These are phyloP conservation scores for Tetragnatha versicolor DNA, from an alignment of 1,140 invertebrate genomes.

Conservation along the genomic window DNA sequence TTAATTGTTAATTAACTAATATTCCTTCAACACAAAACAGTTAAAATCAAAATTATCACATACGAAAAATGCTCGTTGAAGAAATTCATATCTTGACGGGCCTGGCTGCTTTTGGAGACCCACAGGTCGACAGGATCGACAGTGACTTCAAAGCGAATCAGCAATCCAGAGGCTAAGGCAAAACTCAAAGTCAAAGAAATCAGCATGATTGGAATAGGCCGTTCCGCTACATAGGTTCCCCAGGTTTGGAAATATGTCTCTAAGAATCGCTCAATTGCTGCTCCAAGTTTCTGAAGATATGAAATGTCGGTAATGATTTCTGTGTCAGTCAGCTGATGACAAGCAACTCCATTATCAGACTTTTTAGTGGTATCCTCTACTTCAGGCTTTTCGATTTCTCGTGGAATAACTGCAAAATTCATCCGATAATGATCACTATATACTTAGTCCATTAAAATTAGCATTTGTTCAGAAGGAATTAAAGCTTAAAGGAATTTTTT, in stretches of 20 bases:
- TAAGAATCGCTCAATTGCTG: slow-evolving; percentile 77
- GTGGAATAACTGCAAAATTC: slow-evolving; percentile 30
- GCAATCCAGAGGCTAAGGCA: slow-evolving; percentile 72
- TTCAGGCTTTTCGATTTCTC: slow-evolving; percentile 26
- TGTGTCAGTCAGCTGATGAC: slow-evolving; percentile 38
- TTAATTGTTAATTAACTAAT: not conserved
- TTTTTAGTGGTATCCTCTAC: too few relatives aligned
- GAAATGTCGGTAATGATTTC: slow-evolving; percentile 48
- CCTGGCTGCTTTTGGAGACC: slow-evolving; percentile 86
- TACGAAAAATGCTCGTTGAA: slow-evolving; percentile 86
- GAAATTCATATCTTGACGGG: slow-evolving; percentile 85
- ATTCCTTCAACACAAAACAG: not conserved
- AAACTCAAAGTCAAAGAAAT: slow-evolving; percentile 72
- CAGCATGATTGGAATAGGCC: slow-evolving; percentile 80
- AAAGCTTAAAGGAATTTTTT: too few relatives aligned
- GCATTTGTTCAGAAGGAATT: too few relatives aligned
- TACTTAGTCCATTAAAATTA: too few relatives aligned
- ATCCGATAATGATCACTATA: too few relatives aligned
- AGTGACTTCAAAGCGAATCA: slow-evolving; percentile 73
- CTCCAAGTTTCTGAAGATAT: slow-evolving; percentile 77
- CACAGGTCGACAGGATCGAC: slow-evolving; percentile 97
- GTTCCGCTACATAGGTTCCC: slow-evolving; percentile 82
- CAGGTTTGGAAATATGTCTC: slow-evolving; percentile 80
- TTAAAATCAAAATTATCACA: not conserved
- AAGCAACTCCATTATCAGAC: not conserved